These are phyloP conservation scores for Orthonyx spaldingii DNA, from an alignment of 2,113 vertebrate species.

Conservation along the genomic window DNA sequence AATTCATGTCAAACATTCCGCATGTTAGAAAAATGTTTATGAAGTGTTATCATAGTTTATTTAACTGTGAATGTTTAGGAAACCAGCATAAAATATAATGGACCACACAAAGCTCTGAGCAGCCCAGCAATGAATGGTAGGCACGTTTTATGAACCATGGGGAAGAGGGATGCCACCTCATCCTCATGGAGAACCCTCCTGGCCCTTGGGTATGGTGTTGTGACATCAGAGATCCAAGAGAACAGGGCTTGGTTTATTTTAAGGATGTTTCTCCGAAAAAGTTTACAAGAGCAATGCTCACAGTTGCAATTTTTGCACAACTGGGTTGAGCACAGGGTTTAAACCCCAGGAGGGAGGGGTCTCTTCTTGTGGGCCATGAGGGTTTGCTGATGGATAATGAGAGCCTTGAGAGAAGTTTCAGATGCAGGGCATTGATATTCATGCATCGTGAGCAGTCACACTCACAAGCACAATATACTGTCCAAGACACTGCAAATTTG, in stretches of 20 bases:
- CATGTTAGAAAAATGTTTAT: constrained; percentile 82
- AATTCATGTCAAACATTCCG: constrained; percentile 82
- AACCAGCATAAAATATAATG: constrained; percentile 58
- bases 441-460: background rate
- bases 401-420: background rate
- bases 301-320: background rate
- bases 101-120: constrained; percentile 84
- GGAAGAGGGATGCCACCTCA: background rate
- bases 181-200: background rate
- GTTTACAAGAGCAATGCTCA: background rate
- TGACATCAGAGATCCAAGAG: background rate
- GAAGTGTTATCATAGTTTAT: constrained; percentile 83
- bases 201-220: background rate
- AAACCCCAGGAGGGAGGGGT: background rate
- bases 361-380: background rate
- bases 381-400: background rate
- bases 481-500: background rate
- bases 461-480: background rate
- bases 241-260: background rate
- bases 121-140: background rate
- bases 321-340: background rate
- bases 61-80: constrained; percentile 73
- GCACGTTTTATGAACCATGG: background rate
- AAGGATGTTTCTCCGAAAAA: background rate
- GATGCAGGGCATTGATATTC: background rate